Percentiles rank a stretch among this genome's conserved stretches.
Evolutionary conservation across 2,888 invertebrate species (phyloP).

Genomic region (Amphipyra tragopoginis): DNA sequence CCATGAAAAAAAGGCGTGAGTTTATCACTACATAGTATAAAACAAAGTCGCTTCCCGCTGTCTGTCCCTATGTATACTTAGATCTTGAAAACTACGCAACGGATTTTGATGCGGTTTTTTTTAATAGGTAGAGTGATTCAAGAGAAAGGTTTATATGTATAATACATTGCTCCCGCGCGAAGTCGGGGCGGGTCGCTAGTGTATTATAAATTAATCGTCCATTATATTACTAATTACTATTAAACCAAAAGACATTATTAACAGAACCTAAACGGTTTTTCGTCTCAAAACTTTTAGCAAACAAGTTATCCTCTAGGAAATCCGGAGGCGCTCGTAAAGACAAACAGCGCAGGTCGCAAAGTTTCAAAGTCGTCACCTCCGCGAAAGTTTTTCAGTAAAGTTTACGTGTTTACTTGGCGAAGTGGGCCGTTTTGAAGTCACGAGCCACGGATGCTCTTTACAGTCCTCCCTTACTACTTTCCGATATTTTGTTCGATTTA

Average conservation of each 20-base stretch:
- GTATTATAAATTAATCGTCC: too few relatives aligned
- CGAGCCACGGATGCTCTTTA: conserved; percentile 66
- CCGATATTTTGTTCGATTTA: conserved; percentile 32
- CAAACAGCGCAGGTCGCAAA: conserved; percentile 54
- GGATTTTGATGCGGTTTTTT: too few relatives aligned
- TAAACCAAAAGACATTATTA: neutral
- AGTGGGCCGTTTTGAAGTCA: conserved; percentile 62
- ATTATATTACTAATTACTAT: neutral
- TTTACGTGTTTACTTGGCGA: conserved; percentile 65
- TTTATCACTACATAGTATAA: too few relatives aligned
- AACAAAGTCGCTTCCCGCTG: too few relatives aligned
- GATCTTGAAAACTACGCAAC: too few relatives aligned
- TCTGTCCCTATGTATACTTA: too few relatives aligned
- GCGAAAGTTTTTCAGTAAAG: conserved; percentile 67
- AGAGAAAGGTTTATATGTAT: too few relatives aligned
- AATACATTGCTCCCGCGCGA: too few relatives aligned
- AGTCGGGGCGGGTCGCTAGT: too few relatives aligned
- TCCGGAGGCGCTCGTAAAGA: conserved; percentile 50
- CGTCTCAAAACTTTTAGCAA: conserved; percentile 20
- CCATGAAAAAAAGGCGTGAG: too few relatives aligned
- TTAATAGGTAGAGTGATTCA: too few relatives aligned
- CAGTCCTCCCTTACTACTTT: conserved; percentile 38
- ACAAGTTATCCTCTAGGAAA: conserved; percentile 17
- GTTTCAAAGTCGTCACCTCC: conserved; percentile 69
- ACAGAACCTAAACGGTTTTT: conserved; percentile 1